Evolutionary conservation across 2,113 vertebrate genomes (phyloP), one percentile per base, ranked within the genome.

Genomic region (Phasianus colchicus): DNA sequence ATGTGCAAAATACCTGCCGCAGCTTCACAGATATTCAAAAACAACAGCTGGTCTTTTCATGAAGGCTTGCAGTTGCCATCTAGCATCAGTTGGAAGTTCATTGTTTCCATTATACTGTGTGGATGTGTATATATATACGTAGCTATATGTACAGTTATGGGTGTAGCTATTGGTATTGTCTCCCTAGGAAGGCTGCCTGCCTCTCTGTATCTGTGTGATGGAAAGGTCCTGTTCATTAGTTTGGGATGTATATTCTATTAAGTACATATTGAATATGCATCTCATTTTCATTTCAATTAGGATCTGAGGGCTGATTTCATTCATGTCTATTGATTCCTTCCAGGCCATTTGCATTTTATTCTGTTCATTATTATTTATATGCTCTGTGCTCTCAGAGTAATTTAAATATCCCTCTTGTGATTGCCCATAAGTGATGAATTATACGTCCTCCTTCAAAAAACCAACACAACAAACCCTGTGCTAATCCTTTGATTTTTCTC

Each of bases 361-460:
- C 82, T 75, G 89, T 95, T 93, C 90, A 92, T 90, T 92, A 88
- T 95, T 95, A 92, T 90, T 75, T 93, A 96, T 97, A 66, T 82
- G 83, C 77, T 95, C 88, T 11, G 63, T 75, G 91, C 65, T 90
- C 80, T 75, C 95, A n/a, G 40, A 81, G 88, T 91, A 54, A 96
- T 95, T 94, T 81, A 86, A 91, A 95, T 65, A 83, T 86, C 83
- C 85, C 76, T 88, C 91, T 91, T 8, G 1, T 69, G 90, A 88
- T 93, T 93, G 87, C 73, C 92, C 86, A 66, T 83, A 54, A 81
- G 93, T 91, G 93, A 96, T 94, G 95, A 83, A 95, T 96, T 88
- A 69, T 27, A 54, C 48, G 45, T 76, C 18, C 13, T 83, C 72
- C 85, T 88, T 86, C 85, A 88, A 91, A 96, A 58, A 96, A 91